A percentile compares a stretch with the other conserved stretches of the same genome.
phyloP scores from a whole-genome alignment of 2,888 invertebrate species.

The Apocheima hispidaria region DNA sequence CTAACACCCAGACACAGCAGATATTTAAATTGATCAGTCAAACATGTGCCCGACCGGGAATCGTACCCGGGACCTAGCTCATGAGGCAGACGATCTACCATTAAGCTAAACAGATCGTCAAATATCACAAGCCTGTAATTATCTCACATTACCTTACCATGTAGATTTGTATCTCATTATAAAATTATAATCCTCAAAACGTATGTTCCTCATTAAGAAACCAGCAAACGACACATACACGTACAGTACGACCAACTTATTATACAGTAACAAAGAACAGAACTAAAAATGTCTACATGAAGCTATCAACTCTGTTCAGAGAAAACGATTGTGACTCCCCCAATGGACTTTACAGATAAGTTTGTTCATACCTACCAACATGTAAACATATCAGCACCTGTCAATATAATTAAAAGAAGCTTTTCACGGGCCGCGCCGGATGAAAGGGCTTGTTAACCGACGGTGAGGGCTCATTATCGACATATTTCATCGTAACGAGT shows the following conservation, averaged over 20 bases:
- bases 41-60: too few species aligned
- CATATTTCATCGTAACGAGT: constrained; percentile 71
- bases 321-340: neutral
- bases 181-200: constrained; percentile 22
- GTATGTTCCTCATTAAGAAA: constrained; percentile 43
- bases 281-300: neutral
- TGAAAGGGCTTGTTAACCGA: constrained; percentile 75
- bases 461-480: constrained; percentile 67
- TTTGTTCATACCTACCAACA: constrained; percentile 25
- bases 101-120: too few species aligned
- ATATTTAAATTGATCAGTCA: too few species aligned
- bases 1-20: too few species aligned
- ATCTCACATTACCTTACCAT: constrained; percentile 3
- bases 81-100: too few species aligned
- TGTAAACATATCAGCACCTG: constrained; percentile 62
- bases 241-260: neutral
- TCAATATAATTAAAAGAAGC: constrained; percentile 75
- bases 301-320: neutral
- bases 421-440: constrained; percentile 62
- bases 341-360: neutral
- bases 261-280: neutral
- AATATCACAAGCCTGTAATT: constrained; percentile 3
- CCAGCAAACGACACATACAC: constrained; percentile 12
- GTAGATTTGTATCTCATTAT: constrained; percentile 18
- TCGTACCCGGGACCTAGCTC: too few species aligned